Conservation (phyloP, 2,888 invertebrate genomes). For the Oxystoma pomonae region DNA sequence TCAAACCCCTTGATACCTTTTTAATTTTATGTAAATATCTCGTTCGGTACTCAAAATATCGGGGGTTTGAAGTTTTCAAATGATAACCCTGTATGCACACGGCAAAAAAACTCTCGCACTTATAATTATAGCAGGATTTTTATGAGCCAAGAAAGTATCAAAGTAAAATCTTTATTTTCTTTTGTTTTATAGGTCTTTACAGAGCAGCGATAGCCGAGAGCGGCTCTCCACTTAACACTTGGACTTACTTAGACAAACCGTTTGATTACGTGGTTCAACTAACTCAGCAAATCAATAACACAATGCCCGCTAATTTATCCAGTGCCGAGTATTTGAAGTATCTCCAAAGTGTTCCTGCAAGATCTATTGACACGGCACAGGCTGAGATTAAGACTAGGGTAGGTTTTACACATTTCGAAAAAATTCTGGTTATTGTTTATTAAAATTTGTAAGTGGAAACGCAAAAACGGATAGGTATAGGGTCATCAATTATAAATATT, state of each 20-base stretch:
- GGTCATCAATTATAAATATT: no score
- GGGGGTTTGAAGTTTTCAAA: no score
- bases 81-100: no score
- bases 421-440: no score
- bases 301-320: slow-evolving; percentile 9
- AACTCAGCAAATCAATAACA: slow-evolving; percentile 20
- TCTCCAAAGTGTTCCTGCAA: slow-evolving; percentile 20
- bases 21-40: no score
- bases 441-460: no score
- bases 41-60: no score
- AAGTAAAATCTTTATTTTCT: not conserved
- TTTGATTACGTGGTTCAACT: slow-evolving; percentile 29
- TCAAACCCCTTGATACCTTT: no score
- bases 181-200: slow-evolving; percentile 22
- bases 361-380: slow-evolving; percentile 16
- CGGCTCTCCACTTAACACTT: slow-evolving; percentile 29
- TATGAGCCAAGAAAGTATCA: no score
- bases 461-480: no score
- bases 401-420: slow-evolving; percentile 4
- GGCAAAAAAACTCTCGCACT: no score
- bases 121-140: no score
- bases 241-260: slow-evolving; percentile 30
- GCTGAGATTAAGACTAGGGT: slow-evolving; percentile 8
- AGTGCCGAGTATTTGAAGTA: slow-evolving; percentile 20
- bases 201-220: slow-evolving; percentile 30